Percentiles rank a stretch among this genome's conserved stretches.
Conservation (phyloP, 2,888 invertebrate species). For the Caenorhabditis drosophilae region DNA sequence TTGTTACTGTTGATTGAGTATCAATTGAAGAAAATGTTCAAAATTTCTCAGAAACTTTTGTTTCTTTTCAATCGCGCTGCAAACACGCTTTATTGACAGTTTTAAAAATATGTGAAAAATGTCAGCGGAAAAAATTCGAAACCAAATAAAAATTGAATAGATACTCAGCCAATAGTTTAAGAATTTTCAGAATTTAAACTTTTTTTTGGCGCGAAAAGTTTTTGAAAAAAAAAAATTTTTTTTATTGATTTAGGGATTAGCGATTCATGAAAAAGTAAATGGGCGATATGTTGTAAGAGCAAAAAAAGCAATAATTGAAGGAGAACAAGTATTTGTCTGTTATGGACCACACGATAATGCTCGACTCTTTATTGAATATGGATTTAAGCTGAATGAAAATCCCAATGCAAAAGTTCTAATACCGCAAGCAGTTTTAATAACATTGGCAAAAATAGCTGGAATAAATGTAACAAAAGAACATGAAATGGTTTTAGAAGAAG, state of each 20-base stretch:
- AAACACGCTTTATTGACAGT: too few relatives aligned
- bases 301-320: slow-evolving; percentile 28
- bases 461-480: slow-evolving; percentile 40
- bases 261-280: slow-evolving; percentile 40
- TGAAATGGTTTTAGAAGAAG: slow-evolving; percentile 45
- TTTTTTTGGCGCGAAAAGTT: too few relatives aligned
- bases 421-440: slow-evolving; percentile 35
- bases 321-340: slow-evolving; percentile 66
- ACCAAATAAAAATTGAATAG: too few relatives aligned
- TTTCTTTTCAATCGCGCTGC: too few relatives aligned
- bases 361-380: slow-evolving; percentile 70
- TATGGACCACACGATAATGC: slow-evolving; percentile 71
- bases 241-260: slow-evolving; percentile 47
- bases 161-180: too few relatives aligned
- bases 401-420: slow-evolving; percentile 54
- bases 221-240: too few relatives aligned
- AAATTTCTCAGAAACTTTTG: too few relatives aligned
- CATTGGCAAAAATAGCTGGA: slow-evolving; percentile 39
- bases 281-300: slow-evolving; percentile 42
- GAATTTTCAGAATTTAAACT: too few relatives aligned
- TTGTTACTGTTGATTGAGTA: slow-evolving; percentile 9
- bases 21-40: too few relatives aligned
- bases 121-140: too few relatives aligned
- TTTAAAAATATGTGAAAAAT: too few relatives aligned
- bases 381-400: slow-evolving; percentile 70